Evolutionary conservation across 2,888 invertebrate genomes (phyloP), one percentile per base, ranked within the genome.

Genomic region (Ptychoptera albimana): DNA sequence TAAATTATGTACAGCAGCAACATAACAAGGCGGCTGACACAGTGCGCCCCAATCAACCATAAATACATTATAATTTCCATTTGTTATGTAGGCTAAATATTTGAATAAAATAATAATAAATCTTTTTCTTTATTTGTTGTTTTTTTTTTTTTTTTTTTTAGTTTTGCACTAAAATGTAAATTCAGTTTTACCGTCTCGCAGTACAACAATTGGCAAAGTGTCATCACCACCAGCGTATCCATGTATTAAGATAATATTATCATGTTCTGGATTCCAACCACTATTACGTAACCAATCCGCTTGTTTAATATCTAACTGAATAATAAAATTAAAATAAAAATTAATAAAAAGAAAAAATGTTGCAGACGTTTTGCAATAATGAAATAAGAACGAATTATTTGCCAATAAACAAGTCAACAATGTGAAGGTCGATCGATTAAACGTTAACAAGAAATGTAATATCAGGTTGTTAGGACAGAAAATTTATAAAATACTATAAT

Each of bases 171-270:
- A 35, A 16, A 29, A 12, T 11, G 10, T n/a, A 34, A 12, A 13
- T 37, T 23, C n/a, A 38, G 37, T 46, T 60, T 61, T 57, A 79
- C 81, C 80, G 59, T 84, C 83, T 54, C 81, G 70, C 1, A 84
- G 67, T 2, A 85, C 81, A 4, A 72, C 68, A 54, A 82, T 80
- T 0, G 84, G 84, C 37, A 83, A 59, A 0, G 75, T 73, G 52
- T 81, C 79, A 52, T 82, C 81, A 0, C 81, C 80, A 1, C 84
- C 83, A 1, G 82, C 83, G 57, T 84, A 85, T 2, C 84, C 84
- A 54, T 85, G 84, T 23, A 84, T 66, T 15, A 84, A 60, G 42
- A 84, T 61, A 16, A 82, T 70, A 49, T 79, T 80, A 52, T 82
- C 82, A 50, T 76, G 77, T 0, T 72, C 64, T 0, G 77, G 72